Conservation (phyloP, 1,140 invertebrate genomes). For the Temnothorax nylanderi region DNA sequence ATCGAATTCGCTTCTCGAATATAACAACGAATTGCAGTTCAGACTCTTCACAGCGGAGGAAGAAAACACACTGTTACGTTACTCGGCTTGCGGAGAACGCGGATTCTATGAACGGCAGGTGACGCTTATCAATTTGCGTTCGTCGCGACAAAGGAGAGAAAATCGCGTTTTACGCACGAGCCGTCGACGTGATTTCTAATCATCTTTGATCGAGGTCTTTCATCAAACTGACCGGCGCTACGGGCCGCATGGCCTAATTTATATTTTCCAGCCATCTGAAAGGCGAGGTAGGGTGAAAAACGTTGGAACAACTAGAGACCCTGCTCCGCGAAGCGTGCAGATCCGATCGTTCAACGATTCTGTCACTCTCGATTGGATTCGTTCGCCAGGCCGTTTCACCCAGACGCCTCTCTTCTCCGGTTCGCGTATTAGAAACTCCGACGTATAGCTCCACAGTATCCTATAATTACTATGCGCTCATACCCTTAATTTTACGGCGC, state of each 20-base stretch:
- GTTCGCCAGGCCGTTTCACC: slow-evolving; percentile 59
- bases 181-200: slow-evolving; percentile 67
- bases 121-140: neutral
- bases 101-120: neutral
- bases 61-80: neutral
- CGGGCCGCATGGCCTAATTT: slow-evolving; percentile 78
- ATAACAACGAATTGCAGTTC: neutral
- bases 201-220: slow-evolving; percentile 69
- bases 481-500: neutral
- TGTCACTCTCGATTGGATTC: slow-evolving; percentile 75
- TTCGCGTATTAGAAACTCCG: slow-evolving; percentile 45
- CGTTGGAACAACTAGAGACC: slow-evolving; percentile 24
- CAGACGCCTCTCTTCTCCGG: slow-evolving; percentile 53
- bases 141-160: neutral
- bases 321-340: slow-evolving; percentile 67
- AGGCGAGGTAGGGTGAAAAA: slow-evolving; percentile 73
- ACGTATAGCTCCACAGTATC: neutral
- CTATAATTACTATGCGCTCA: slow-evolving; percentile 33
- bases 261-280: slow-evolving; percentile 78
- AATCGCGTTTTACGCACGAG: slow-evolving; percentile 11
- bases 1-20: neutral
- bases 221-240: slow-evolving; percentile 76
- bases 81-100: neutral
- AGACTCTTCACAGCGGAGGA: neutral
- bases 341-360: slow-evolving; percentile 62